These are phyloP conservation scores for Drosophila longiperda DNA, from an alignment of 2,888 invertebrate species.

Conservation along the genomic window DNA sequence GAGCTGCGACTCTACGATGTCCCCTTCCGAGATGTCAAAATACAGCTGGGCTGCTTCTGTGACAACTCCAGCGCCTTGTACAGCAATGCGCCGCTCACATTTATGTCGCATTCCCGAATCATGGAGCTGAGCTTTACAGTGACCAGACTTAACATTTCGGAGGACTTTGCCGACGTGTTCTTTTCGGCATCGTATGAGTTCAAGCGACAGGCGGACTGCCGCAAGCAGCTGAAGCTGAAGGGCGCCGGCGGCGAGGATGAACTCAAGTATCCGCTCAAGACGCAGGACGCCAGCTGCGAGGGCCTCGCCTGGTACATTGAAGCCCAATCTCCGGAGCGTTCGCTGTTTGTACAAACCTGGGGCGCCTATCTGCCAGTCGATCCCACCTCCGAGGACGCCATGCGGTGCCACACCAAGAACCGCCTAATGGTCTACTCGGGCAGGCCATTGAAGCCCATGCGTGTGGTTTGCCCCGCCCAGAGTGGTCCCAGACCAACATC, in stretches of 20 bases:
- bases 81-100: slow-evolving; percentile 87
- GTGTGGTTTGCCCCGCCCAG: slow-evolving; percentile 91
- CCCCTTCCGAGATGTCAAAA: slow-evolving; percentile 88
- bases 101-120: slow-evolving; percentile 88
- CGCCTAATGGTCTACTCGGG: slow-evolving; percentile 93
- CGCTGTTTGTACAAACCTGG: slow-evolving; percentile 93
- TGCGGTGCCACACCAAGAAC: slow-evolving; percentile 91
- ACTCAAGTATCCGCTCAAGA: slow-evolving; percentile 88
- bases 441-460: slow-evolving; percentile 86
- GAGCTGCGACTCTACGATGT: slow-evolving; percentile 88
- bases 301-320: slow-evolving; percentile 90
- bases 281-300: slow-evolving; percentile 85
- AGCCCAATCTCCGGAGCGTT: slow-evolving; percentile 91
- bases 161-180: slow-evolving; percentile 93
- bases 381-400: slow-evolving; percentile 87
- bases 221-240: slow-evolving; percentile 87
- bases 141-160: slow-evolving; percentile 90
- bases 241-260: slow-evolving; percentile 89
- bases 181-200: slow-evolving; percentile 91
- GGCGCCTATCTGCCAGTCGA: slow-evolving; percentile 90
- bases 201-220: slow-evolving; percentile 88
- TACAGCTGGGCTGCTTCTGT: slow-evolving; percentile 92
- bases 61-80: slow-evolving; percentile 88
- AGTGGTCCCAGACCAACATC: slow-evolving; percentile 88
- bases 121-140: slow-evolving; percentile 92